These are phyloP conservation scores for Umimayanthus chanpuru DNA, from an alignment of 92 coral and sea anemone species.

Conservation along the genomic window DNA sequence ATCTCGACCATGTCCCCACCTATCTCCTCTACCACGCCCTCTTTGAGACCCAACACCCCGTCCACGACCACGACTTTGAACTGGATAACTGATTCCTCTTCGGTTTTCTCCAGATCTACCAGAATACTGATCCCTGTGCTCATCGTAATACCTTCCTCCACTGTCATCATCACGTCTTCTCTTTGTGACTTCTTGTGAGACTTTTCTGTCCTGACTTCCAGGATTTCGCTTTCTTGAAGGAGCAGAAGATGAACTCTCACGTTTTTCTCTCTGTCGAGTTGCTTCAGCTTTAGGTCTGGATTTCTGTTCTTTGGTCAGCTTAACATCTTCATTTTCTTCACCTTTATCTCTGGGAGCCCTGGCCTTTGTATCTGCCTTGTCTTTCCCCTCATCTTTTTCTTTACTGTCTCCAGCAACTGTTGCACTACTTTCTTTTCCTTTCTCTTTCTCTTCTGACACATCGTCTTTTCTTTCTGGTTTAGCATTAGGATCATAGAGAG, in stretches of 20 bases:
- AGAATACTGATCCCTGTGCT: slow-evolving; percentile 43
- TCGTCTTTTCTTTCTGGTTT: slow-evolving; percentile 37
- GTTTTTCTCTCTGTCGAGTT: slow-evolving; percentile 18
- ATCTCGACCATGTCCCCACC: slow-evolving; percentile 45
- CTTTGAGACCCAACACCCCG: slow-evolving; percentile 63
- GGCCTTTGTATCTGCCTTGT: slow-evolving; percentile 12
- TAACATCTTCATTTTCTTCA: slow-evolving; percentile 38
- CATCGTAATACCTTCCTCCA: slow-evolving; percentile 52
- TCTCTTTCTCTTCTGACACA: slow-evolving; percentile 22
- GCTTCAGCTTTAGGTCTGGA: slow-evolving; percentile 15
- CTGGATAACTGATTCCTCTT: slow-evolving; percentile 61
- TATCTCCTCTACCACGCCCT: slow-evolving; percentile 50
- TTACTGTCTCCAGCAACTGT: slow-evolving; percentile 1
- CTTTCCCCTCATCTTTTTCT: not conserved
- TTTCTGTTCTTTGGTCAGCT: slow-evolving; percentile 29
- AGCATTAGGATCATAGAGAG: slow-evolving; percentile 36
- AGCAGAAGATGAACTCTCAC: slow-evolving; percentile 31
- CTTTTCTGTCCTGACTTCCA: slow-evolving; percentile 33
- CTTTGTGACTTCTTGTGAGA: slow-evolving; percentile 40
- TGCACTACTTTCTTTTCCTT: slow-evolving; percentile 13
- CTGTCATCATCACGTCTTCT: slow-evolving; percentile 56
- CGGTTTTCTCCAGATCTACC: slow-evolving; percentile 54
- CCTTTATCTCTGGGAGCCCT: slow-evolving; percentile 20
- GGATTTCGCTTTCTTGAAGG: slow-evolving; percentile 40
- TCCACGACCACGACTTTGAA: slow-evolving; percentile 88